Conservation (phyloP, 2,888 invertebrate genomes). For the Aporophyla lueneburgensis region DNA sequence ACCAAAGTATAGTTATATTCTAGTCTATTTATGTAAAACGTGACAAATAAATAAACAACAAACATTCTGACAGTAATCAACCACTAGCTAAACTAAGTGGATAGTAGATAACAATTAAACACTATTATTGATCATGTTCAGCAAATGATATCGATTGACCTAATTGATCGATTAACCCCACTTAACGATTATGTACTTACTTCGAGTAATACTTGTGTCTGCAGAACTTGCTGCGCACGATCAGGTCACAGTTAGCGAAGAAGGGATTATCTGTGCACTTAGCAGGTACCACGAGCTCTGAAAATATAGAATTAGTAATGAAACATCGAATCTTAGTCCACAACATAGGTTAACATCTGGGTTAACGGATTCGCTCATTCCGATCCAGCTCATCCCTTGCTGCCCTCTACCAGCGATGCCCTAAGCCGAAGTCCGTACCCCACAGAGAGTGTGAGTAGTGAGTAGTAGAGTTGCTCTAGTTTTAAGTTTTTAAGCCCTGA, state of each 20-base stretch:
- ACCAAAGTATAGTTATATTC: neutral
- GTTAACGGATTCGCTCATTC: neutral
- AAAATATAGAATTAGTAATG: conserved; percentile 22
- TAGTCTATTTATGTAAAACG: neutral
- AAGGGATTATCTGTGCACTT: conserved; percentile 96
- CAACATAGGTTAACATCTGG: neutral
- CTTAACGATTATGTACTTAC: conserved; percentile 73
- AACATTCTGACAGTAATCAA: neutral
- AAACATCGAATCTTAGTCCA: neutral
- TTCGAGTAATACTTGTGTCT: conserved; percentile 97
- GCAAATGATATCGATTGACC: conserved; percentile 40
- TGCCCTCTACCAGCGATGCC: too few species aligned
- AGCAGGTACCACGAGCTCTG: conserved; percentile 94
- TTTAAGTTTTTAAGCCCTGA: too few species aligned
- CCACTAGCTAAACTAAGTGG: neutral
- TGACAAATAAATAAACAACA: conserved; percentile 8
- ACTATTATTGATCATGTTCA: conserved; percentile 26
- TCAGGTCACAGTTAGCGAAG: conserved; percentile 97
- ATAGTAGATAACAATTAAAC: conserved; percentile 21
- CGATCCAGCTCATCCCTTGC: too few species aligned
- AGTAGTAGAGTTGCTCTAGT: too few species aligned
- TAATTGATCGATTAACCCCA: conserved; percentile 41
- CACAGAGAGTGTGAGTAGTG: too few species aligned
- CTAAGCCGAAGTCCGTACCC: too few species aligned
- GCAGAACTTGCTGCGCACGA: conserved; percentile 96